Conservation (phyloP, 2,113 vertebrate species). For the Craseonycteris thonglongyai region DNA sequence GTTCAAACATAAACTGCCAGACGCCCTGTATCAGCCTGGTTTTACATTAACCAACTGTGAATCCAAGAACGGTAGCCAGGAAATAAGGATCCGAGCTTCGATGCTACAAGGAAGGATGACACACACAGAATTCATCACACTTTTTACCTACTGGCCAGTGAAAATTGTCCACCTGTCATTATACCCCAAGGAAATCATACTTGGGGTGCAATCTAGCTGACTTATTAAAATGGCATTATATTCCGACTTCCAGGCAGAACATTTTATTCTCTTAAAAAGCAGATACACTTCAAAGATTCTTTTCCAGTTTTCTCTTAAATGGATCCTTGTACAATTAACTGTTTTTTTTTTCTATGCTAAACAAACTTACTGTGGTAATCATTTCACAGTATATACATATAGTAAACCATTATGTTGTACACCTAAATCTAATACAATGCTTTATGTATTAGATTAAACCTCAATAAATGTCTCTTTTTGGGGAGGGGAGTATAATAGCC, state of each 20-base stretch:
- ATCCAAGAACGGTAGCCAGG: not conserved
- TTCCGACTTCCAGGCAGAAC: not conserved
- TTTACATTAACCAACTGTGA: conserved; percentile 42
- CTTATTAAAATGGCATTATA: not conserved
- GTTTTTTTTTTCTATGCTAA: not conserved
- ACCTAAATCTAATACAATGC: not conserved
- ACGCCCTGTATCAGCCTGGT: conserved; percentile 23
- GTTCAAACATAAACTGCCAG: conserved; percentile 48
- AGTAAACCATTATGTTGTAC: not conserved
- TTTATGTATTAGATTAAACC: not conserved
- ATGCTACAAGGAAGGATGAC: not conserved
- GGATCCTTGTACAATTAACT: not conserved
- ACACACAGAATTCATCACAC: not conserved
- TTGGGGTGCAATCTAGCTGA: not conserved
- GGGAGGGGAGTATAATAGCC: not conserved
- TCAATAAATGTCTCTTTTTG: not conserved
- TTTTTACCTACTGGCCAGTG: not conserved
- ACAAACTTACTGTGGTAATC: not conserved
- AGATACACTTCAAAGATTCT: not conserved
- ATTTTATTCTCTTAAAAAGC: not conserved
- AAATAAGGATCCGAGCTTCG: not conserved
- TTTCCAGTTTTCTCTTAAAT: conserved; percentile 2
- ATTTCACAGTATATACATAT: too few species aligned
- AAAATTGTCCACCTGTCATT: not conserved
- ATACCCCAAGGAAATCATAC: not conserved